Conservation (phyloP, 2,113 vertebrate species). For the Potamarius usumacintae region DNA sequence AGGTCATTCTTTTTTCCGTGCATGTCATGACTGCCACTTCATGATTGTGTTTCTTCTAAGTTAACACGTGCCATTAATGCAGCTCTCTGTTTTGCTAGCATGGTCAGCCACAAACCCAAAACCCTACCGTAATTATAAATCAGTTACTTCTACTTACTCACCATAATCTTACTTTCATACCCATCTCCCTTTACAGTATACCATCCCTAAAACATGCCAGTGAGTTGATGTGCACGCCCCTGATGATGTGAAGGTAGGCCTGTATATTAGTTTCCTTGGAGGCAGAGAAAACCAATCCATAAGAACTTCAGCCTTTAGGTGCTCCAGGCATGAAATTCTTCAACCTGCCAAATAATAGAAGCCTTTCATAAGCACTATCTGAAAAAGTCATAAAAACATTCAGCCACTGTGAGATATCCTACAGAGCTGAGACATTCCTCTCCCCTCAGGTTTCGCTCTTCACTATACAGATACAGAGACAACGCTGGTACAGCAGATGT, state of each 20-base stretch:
- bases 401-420: constrained; percentile 60
- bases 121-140: not conserved
- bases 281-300: constrained; percentile 23
- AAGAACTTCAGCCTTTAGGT: constrained; percentile 28
- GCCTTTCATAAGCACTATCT: constrained; percentile 67
- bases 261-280: constrained; percentile 19
- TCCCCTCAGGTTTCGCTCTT: constrained; percentile 33
- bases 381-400: constrained; percentile 64
- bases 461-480: not conserved
- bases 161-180: not conserved
- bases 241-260: not conserved
- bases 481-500: constrained; percentile 18
- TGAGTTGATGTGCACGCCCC: not conserved
- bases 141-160: not conserved
- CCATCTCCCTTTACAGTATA: not conserved
- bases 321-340: constrained; percentile 57
- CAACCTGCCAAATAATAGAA: constrained; percentile 61
- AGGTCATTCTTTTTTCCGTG: not conserved
- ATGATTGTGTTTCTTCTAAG: not conserved
- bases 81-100: not conserved
- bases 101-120: constrained; percentile 24
- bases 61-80: not conserved
- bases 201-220: not conserved
- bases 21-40: not conserved
- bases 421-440: constrained; percentile 63